Base-by-base conservation (phyloP, 2,888 invertebrate genomes). In the Capitulum mitella region DNA sequence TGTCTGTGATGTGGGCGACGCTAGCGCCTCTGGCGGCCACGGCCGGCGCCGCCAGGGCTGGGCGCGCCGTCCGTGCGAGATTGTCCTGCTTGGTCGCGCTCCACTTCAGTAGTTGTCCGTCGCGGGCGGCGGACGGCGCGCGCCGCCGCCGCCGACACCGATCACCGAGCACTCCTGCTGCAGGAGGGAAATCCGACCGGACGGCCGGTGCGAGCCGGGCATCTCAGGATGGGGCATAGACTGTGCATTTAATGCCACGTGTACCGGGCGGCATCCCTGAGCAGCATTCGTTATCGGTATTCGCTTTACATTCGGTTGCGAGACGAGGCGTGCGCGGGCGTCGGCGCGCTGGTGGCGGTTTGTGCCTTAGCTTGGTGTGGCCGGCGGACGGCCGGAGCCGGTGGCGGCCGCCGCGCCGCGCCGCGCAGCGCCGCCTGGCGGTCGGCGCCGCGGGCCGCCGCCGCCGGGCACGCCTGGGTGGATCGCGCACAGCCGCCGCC, bases 1-100 rank as follows among this genome's bases (percentile, higher is more conserved):
- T 70, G 70, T 70, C 70, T 70, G 70, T 70, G 70, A 70, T 70
- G 70, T 16, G 34, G 70, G 37, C 70, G 70, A 37, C 37, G 70
- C 70, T 12, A 8, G 70, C 22, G 54, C 70, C 29, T 37, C 70
- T 37, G n/a, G 29, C 32, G 32, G 32, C 32, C 32, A 10, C 32
- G 5, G 61, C 3, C 61, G 61, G 32, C 32, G 16, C 32, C n/a
- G 61, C 6, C 61, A 32, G 32, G 32, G 32, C 32, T 12, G 61
- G 61, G 16, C 14, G 14, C 32, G 16, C 61, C 61, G 32, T 12
- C 32, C 32, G 61, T 16, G 2, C n/a, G 61, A 61, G 61, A 61
- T 61, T 61, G 61, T 16, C 61, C 61, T n/a, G 61, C 61, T 16
- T 29, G 32, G 32, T 32, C 8, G 61, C 32, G 29, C 6, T 12